Evolutionary conservation across 2,888 invertebrate species (phyloP).

Genomic region (Lasioglossum vierecki): DNA sequence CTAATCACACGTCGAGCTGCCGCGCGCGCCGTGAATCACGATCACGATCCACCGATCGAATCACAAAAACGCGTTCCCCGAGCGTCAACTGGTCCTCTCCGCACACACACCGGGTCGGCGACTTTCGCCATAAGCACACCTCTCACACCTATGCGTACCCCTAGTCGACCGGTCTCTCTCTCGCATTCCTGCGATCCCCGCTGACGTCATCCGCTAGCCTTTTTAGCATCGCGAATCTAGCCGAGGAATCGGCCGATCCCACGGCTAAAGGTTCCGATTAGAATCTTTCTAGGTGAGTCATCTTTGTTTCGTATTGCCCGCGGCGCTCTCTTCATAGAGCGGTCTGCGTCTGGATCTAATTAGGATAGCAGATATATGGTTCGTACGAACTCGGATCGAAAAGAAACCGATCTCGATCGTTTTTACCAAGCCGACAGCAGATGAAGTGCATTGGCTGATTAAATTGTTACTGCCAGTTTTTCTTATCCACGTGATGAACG

Average conservation of each 20-base stretch:
- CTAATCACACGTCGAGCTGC: conserved; percentile 36
- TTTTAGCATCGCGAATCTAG: conserved; percentile 22
- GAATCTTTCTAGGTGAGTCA: background rate
- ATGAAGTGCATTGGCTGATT: background rate
- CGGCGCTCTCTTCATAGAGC: background rate
- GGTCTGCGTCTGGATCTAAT: background rate
- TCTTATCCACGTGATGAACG: background rate
- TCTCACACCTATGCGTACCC: conserved; percentile 31
- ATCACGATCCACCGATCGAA: conserved; percentile 59
- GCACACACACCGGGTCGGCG: background rate
- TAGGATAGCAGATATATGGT: conserved; percentile 3
- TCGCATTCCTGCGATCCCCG: conserved; percentile 47
- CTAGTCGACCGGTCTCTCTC: conserved; percentile 11
- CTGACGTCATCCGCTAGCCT: conserved; percentile 42
- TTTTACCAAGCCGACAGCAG: background rate
- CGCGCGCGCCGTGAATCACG: conserved; percentile 60
- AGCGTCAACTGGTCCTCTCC: conserved; percentile 26
- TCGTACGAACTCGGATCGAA: background rate
- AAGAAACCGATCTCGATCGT: conserved; percentile 1
- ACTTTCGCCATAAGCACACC: conserved; percentile 11
- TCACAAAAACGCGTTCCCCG: conserved; percentile 46
- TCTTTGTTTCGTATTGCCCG: conserved; percentile 3
- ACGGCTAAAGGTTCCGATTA: background rate
- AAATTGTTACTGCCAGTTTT: background rate
- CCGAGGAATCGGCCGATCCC: background rate